phyloP scores from a whole-genome alignment of 2,888 invertebrate species.

The Erebia epiphron region DNA sequence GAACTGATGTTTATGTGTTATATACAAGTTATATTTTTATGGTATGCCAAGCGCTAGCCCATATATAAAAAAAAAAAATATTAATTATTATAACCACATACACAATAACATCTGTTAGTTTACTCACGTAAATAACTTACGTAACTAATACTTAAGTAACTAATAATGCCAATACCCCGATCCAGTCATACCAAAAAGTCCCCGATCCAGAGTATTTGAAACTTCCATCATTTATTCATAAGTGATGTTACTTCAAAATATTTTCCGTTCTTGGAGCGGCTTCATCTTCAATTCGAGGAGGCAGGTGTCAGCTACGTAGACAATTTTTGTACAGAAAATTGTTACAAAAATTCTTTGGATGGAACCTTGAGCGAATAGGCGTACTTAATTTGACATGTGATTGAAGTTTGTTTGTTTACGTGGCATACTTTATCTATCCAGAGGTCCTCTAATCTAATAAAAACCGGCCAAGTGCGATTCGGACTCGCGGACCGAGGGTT shows the following conservation, averaged over 20 bases:
- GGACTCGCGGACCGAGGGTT: no score
- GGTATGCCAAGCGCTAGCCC: no score
- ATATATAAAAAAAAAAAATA: no score
- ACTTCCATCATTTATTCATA: constrained; percentile 12
- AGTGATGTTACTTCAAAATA: background rate
- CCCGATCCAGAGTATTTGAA: background rate
- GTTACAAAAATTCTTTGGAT: background rate
- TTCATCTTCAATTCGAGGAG: constrained; percentile 11
- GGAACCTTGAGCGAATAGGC: background rate
- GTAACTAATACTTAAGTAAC: background rate
- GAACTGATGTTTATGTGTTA: no score
- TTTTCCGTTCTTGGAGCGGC: background rate
- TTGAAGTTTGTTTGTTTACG: constrained; percentile 1
- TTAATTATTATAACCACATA: no score
- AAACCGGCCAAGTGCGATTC: no score
- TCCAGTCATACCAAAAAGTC: no score
- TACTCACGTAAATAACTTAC: no score
- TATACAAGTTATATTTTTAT: no score
- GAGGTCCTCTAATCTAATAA: no score
- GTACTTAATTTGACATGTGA: constrained; percentile 3
- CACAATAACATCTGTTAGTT: no score
- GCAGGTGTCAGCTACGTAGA: constrained; percentile 14
- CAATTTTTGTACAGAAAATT: background rate
- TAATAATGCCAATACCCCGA: background rate
- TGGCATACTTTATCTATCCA: background rate